phyloP scores from a whole-genome alignment of 2,888 invertebrate genomes.

The Caenorhabditis afra region DNA sequence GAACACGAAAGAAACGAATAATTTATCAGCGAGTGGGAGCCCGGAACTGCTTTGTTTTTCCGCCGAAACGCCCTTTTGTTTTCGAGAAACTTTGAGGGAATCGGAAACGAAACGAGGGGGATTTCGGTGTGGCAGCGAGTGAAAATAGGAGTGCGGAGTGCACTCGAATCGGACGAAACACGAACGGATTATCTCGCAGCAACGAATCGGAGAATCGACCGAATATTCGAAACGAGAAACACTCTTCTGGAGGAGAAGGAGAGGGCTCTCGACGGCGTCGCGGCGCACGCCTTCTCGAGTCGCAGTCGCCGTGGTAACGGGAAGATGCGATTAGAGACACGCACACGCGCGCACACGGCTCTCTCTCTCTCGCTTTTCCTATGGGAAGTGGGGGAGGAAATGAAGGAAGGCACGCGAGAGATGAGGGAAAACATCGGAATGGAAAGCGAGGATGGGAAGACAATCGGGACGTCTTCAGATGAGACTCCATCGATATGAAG shows the following conservation, averaged over 20 bases:
- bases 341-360: not conserved
- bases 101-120: too few relatives aligned
- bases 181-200: too few relatives aligned
- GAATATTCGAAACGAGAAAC: constrained; percentile 3
- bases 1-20: not conserved
- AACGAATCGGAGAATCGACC: too few relatives aligned
- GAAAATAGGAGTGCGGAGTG: constrained; percentile 14
- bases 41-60: constrained; percentile 20
- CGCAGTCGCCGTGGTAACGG: constrained; percentile 39
- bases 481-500: too few relatives aligned
- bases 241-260: not conserved
- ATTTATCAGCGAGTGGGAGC: constrained; percentile 4
- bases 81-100: constrained; percentile 6
- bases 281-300: constrained; percentile 37
- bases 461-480: too few relatives aligned
- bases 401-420: too few relatives aligned
- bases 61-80: constrained; percentile 8
- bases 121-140: not conserved
- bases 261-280: not conserved
- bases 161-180: constrained; percentile 10
- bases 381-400: too few relatives aligned
- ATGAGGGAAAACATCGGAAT: too few relatives aligned
- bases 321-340: constrained; percentile 45
- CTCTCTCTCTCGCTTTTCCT: too few relatives aligned
- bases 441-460: too few relatives aligned